phyloP scores from a whole-genome alignment of 2,797 vertebrate species.

The Benthosema pterotum region DNA sequence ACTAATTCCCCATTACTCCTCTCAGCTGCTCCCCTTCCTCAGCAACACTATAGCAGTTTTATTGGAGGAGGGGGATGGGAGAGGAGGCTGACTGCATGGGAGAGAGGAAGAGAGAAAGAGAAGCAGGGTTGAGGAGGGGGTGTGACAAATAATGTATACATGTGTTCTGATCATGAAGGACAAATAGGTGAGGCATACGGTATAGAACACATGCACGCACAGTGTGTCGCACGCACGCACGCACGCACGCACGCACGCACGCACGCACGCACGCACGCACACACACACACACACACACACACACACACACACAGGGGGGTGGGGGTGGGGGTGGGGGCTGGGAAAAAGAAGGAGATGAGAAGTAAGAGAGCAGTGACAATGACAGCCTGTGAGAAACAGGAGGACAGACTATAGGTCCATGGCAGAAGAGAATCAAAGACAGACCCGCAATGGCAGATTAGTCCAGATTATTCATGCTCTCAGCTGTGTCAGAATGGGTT shows the following conservation, averaged over 20 bases:
- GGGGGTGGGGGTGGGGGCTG: too few relatives aligned
- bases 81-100: conserved; percentile 27
- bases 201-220: too few relatives aligned
- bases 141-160: neutral
- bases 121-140: conserved; percentile 24
- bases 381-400: neutral
- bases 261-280: too few relatives aligned
- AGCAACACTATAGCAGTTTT: conserved; percentile 29
- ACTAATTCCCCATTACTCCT: conserved; percentile 67
- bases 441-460: neutral
- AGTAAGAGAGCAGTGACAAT: neutral
- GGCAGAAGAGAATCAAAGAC: neutral
- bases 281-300: too few relatives aligned
- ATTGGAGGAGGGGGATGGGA: conserved; percentile 57
- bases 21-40: conserved; percentile 72
- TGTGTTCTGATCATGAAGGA: conserved; percentile 1
- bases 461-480: neutral
- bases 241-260: too few relatives aligned
- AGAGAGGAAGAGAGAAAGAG: conserved; percentile 10
- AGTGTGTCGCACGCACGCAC: too few relatives aligned
- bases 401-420: neutral
- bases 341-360: neutral
- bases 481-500: neutral
- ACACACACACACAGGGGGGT: too few relatives aligned
- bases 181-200: neutral